Evolutionary conservation across 2,888 invertebrate genomes (phyloP), one percentile per base, ranked within the genome.

Genomic region (Plebejus argus): DNA sequence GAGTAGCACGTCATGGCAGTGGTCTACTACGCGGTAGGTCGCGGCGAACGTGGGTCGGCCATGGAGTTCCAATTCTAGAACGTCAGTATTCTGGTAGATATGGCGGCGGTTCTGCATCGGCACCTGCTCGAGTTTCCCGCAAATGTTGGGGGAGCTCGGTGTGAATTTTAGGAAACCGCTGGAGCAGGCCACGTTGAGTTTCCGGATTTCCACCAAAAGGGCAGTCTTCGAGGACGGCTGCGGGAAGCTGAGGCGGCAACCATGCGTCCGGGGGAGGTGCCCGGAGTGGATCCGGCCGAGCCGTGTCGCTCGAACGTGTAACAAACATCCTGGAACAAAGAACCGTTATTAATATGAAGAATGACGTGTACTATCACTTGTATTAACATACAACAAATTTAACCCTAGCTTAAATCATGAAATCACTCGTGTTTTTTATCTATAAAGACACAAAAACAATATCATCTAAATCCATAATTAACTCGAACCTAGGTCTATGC

Each of bases 41-140:
- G 96, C 94, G 86, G 95, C 94, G 93, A 96, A 96, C 88, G 95
- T 95, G 78, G 96, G 96, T 86, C 94, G 94, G 80, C 96, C 96
- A 84, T 95, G 95, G 78, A 96, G 89, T 83, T 95, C 95, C 80
- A 96, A 86, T 70, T 93, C 91, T 6, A 95, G 95, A 80, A 90
- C 92, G 80, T 94, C 94, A 45, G 86, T 81, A 1, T 88, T 83
- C 23, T 95, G 95, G 86, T 96, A 96, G 74, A 96, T 89, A 80
- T 88, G 89, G 81, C 93, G 94, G 80, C 96, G 94, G 83, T 96
- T 95, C 18, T 89, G 89, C 7, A 89, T 85, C 0, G 95, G 92
- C 58, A 96, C 93, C 86, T 97, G 96, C 85, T 97, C 96, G 5
- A 96, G 90, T 85, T 97, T 97, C 2, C 97, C 97, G 87, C 96